These are phyloP conservation scores for Halichondria panicea DNA, from an alignment of 37 sponge, comb jelly and placozoan species.

Conservation along the genomic window DNA sequence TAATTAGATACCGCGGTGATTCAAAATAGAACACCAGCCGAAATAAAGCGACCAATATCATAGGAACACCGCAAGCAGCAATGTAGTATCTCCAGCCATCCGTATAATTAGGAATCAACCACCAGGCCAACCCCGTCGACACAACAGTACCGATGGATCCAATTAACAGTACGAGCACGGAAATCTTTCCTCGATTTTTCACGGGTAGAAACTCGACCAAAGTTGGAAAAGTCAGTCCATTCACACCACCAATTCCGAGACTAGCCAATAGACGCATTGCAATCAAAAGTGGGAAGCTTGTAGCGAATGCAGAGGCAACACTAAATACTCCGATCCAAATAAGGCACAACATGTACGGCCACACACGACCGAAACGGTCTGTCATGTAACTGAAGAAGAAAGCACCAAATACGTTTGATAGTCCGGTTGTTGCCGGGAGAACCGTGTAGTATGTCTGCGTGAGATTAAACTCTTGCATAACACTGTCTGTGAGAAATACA, in stretches of 20 bases:
- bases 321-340: slow-evolving; percentile 12
- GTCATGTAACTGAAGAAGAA: slow-evolving; percentile 14
- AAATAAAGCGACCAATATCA: background rate
- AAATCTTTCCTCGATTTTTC: slow-evolving; percentile 24
- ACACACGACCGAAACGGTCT: slow-evolving; percentile 43
- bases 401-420: slow-evolving; percentile 37
- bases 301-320: slow-evolving; percentile 50
- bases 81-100: slow-evolving; percentile 49
- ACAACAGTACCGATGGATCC: slow-evolving; percentile 24
- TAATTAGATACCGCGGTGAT: slow-evolving; percentile 43
- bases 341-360: slow-evolving; percentile 37
- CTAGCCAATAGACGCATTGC: slow-evolving; percentile 16
- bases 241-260: slow-evolving; percentile 32
- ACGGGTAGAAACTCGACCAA: slow-evolving; percentile 53
- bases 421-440: slow-evolving; percentile 16
- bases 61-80: slow-evolving; percentile 14
- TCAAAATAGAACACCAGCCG: slow-evolving; percentile 32
- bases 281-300: slow-evolving; percentile 32
- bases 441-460: slow-evolving; percentile 19
- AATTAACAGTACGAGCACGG: background rate
- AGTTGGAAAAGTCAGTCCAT: slow-evolving; percentile 2
- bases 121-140: slow-evolving; percentile 46
- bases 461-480: slow-evolving; percentile 14
- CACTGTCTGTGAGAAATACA: slow-evolving; percentile 13
- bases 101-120: slow-evolving; percentile 35